Percentiles rank a stretch among this genome's conserved stretches.
These are phyloP conservation scores for Apamea epomidion DNA, from an alignment of 2,888 invertebrate species.

Conservation along the genomic window DNA sequence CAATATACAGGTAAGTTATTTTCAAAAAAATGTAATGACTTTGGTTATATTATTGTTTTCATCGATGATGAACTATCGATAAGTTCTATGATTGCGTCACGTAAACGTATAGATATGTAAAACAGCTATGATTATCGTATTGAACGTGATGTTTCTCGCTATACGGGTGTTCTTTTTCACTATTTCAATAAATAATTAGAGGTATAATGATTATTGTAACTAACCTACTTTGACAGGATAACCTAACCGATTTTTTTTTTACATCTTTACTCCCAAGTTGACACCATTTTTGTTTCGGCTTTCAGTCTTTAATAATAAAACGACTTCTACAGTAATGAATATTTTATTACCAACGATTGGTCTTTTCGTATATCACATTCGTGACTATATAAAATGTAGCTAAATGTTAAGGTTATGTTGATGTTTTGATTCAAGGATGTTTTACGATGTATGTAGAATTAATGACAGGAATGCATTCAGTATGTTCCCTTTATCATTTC, in stretches of 20 bases:
- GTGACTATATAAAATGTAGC: slow-evolving; percentile 42
- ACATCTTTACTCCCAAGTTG: slow-evolving; percentile 71
- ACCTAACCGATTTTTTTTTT: slow-evolving; percentile 82
- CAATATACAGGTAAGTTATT: slow-evolving; percentile 73
- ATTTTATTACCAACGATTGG: slow-evolving; percentile 28
- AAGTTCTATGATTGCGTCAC: slow-evolving; percentile 89
- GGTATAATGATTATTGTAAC: slow-evolving; percentile 62
- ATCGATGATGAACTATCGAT: slow-evolving; percentile 82
- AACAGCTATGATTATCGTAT: slow-evolving; percentile 69
- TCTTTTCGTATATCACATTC: slow-evolving; percentile 28
- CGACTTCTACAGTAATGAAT: slow-evolving; percentile 47
- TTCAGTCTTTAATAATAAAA: slow-evolving; percentile 76
- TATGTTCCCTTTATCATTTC: slow-evolving; percentile 6
- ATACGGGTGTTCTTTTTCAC: slow-evolving; percentile 24
- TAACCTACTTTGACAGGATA: slow-evolving; percentile 88
- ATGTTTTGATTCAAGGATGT: slow-evolving; percentile 86
- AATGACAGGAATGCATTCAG: slow-evolving; percentile 45
- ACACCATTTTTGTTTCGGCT: slow-evolving; percentile 88
- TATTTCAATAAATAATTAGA: slow-evolving; percentile 26
- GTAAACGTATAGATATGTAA: slow-evolving; percentile 83
- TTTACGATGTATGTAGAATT: slow-evolving; percentile 54
- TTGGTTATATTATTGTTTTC: slow-evolving; percentile 88
- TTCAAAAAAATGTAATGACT: slow-evolving; percentile 71
- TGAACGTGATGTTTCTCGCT: slow-evolving; percentile 56
- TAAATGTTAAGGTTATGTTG: slow-evolving; percentile 88